phyloP scores from a whole-genome alignment of 2,888 invertebrate genomes.

The Sphaerophoria taeniata region DNA sequence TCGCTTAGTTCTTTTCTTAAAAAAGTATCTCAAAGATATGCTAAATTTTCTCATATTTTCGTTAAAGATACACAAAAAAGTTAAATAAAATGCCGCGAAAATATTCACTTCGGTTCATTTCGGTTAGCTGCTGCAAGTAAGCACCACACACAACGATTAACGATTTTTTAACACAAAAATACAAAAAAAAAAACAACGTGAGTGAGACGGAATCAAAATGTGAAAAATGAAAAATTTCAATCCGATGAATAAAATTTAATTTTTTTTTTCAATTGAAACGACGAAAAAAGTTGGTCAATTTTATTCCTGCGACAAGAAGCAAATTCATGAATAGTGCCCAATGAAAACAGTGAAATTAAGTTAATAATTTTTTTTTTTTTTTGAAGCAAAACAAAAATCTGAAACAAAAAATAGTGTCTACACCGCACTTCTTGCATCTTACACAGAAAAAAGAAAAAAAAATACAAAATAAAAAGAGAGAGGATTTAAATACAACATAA shows the following conservation, averaged over 20 bases:
- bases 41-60: constrained; percentile 77
- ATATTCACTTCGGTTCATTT: constrained; percentile 4
- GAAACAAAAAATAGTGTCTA: constrained; percentile 54
- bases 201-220: constrained; percentile 53
- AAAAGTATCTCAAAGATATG: constrained; percentile 76
- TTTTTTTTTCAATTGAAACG: constrained; percentile 16
- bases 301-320: constrained; percentile 29
- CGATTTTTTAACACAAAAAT: constrained; percentile 33
- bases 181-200: constrained; percentile 54
- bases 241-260: constrained; percentile 55
- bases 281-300: constrained; percentile 38
- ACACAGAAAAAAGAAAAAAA: background rate
- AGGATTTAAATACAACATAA: constrained; percentile 42
- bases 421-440: constrained; percentile 30
- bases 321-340: constrained; percentile 29
- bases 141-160: constrained; percentile 32
- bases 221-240: constrained; percentile 65
- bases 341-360: constrained; percentile 68
- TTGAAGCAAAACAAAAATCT: constrained; percentile 32
- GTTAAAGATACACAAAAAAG: constrained; percentile 48
- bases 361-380: constrained; percentile 7
- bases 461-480: constrained; percentile 26
- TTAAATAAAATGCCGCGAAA: constrained; percentile 37
- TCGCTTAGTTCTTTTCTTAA: constrained; percentile 31
- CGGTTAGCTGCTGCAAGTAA: constrained; percentile 20